A percentile compares a stretch with the other conserved stretches of the same genome.
phyloP scores from a whole-genome alignment of 2,888 invertebrate genomes.

The Melanotus villosus region DNA sequence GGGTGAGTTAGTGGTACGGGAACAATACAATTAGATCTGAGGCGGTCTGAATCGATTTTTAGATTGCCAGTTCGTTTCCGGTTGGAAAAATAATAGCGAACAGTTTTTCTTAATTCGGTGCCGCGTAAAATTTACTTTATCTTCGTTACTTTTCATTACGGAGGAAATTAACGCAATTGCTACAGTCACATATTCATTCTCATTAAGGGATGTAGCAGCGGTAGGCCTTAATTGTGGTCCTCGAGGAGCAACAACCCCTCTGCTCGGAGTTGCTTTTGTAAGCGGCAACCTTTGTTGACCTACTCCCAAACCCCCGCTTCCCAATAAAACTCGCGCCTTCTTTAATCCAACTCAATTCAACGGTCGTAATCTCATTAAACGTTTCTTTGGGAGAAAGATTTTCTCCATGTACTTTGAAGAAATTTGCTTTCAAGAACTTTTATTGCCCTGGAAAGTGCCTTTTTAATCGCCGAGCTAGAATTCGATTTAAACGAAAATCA shows the following conservation, averaged over 20 bases:
- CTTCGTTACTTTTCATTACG: constrained; percentile 31
- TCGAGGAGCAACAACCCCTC: constrained; percentile 32
- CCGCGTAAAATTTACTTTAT: constrained; percentile 13
- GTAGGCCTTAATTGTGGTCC: constrained; percentile 39
- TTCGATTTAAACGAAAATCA: constrained; percentile 33
- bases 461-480: constrained; percentile 33
- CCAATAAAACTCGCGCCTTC: constrained; percentile 48
- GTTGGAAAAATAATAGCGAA: constrained; percentile 1
- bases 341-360: constrained; percentile 57
- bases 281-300: constrained; percentile 45
- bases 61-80: constrained; percentile 13
- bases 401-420: constrained; percentile 34
- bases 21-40: constrained; percentile 29
- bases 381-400: constrained; percentile 53
- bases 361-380: constrained; percentile 58
- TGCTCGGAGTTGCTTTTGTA: constrained; percentile 26
- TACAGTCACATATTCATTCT: constrained; percentile 41
- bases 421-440: constrained; percentile 41
- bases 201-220: constrained; percentile 37
- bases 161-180: constrained; percentile 33
- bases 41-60: constrained; percentile 27
- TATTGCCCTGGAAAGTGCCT: constrained; percentile 35
- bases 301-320: constrained; percentile 37
- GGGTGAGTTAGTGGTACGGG: background rate
- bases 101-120: constrained; percentile 11